Conservation (phyloP, 2,113 vertebrate species). For the Myanophis thanlyinensis region DNA sequence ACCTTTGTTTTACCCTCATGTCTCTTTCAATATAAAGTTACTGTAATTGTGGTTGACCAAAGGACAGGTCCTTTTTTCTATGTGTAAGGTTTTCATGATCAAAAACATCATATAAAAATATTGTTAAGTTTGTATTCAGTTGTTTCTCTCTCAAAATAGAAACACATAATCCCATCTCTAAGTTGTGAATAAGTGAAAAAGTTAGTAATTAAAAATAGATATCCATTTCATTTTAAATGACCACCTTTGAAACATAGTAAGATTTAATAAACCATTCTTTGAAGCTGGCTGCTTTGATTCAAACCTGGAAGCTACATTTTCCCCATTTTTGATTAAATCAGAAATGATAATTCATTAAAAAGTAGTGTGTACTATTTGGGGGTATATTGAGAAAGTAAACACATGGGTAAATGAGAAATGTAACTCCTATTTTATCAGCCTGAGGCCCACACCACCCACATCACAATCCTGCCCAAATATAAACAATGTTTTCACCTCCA, state of each 20-base stretch:
- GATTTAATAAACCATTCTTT: neutral
- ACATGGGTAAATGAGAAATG: neutral
- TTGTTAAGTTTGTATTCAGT: neutral
- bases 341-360: neutral
- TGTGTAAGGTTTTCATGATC: constrained; percentile 13
- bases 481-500: neutral
- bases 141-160: neutral
- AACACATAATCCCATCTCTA: too few relatives aligned
- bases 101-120: constrained; percentile 17
- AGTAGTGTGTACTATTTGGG: neutral
- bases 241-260: neutral
- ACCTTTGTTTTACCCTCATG: neutral
- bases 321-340: neutral
- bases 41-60: constrained; percentile 16
- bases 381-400: neutral
- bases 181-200: neutral
- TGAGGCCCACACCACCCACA: neutral
- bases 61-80: constrained; percentile 13
- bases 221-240: neutral
- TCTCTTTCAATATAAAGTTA: constrained; percentile 20
- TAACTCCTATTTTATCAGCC: neutral
- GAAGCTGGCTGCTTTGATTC: neutral
- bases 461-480: neutral
- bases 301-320: neutral
- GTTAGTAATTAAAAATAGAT: neutral